These are phyloP conservation scores for Macheiramphus alcinus DNA, from an alignment of 2,113 vertebrate genomes.

Conservation along the genomic window DNA sequence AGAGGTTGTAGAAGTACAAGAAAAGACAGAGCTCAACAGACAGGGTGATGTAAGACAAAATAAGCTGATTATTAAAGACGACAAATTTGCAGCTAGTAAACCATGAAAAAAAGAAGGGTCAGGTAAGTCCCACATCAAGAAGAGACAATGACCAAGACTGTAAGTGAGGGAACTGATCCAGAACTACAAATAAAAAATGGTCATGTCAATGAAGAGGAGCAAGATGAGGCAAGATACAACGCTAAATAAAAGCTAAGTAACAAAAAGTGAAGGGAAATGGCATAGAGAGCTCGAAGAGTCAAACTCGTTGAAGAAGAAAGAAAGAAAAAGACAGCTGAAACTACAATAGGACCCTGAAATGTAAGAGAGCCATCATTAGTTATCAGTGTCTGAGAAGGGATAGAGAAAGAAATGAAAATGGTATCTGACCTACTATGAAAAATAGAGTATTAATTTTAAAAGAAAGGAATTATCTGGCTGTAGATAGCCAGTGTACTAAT, in stretches of 20 bases:
- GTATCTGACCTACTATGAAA: background rate
- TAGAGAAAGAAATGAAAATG: constrained; percentile 24
- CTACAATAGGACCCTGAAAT: background rate
- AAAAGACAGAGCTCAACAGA: background rate
- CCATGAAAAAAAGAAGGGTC: background rate
- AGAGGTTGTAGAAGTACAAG: background rate
- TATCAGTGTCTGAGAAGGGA: background rate
- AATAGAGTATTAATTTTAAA: background rate
- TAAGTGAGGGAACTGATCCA: constrained; percentile 1
- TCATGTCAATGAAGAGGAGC: background rate
- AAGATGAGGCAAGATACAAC: background rate
- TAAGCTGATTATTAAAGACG: background rate
- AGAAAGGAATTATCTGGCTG: background rate
- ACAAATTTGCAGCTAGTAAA: background rate
- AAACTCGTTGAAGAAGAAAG: background rate
- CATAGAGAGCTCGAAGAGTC: background rate
- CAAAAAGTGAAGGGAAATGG: background rate
- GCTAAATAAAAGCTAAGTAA: constrained; percentile 9
- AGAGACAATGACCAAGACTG: background rate
- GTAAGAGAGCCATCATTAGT: background rate
- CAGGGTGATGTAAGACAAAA: background rate
- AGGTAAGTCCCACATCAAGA: background rate
- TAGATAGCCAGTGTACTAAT: background rate
- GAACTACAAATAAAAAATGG: constrained; percentile 1
- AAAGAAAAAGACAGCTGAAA: background rate